Conservation (phyloP, 2,113 vertebrate species). For the Crocuta crocuta region DNA sequence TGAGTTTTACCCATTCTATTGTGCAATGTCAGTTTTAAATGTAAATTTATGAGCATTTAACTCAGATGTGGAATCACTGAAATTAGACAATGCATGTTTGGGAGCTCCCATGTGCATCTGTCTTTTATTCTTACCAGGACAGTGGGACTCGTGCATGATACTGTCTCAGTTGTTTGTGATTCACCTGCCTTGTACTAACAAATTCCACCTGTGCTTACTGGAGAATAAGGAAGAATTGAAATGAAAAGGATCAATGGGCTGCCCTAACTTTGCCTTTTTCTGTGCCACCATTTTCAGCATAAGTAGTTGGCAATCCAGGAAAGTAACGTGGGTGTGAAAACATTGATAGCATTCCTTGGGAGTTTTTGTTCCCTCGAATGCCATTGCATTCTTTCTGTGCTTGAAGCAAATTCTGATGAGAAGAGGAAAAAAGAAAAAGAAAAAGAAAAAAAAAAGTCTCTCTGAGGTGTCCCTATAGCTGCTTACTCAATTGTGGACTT, state of each 20-base stretch:
- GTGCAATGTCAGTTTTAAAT: not conserved
- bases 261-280: not conserved
- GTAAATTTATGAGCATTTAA: conserved; percentile 28
- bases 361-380: not conserved
- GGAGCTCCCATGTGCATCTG: not conserved
- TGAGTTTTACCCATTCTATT: not conserved
- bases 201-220: not conserved
- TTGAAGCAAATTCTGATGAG: not conserved
- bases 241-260: not conserved
- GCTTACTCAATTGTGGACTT: not conserved
- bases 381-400: not conserved
- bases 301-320: not conserved
- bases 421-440: not conserved
- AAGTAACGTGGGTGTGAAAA: not conserved
- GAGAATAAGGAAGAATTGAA: not conserved
- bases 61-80: not conserved
- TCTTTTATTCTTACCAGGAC: not conserved
- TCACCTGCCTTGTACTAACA: not conserved
- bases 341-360: not conserved
- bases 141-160: not conserved
- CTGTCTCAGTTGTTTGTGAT: not conserved
- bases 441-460: not conserved
- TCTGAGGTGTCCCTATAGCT: not conserved
- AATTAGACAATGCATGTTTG: not conserved
- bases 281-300: not conserved